Base-by-base conservation (phyloP, 2,113 vertebrate genomes). In the Dasyurus viverrinus region DNA sequence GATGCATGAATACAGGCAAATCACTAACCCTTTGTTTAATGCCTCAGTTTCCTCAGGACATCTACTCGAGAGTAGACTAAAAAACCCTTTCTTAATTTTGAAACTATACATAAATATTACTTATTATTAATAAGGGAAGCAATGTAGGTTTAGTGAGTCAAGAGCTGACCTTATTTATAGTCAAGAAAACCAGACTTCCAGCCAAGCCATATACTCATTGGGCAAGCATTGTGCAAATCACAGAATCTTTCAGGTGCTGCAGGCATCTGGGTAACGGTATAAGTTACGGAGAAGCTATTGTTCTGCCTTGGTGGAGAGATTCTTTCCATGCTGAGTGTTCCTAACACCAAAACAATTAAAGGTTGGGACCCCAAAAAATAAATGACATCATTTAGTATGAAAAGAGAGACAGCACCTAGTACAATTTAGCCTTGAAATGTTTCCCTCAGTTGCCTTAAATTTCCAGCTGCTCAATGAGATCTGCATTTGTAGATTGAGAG, bases 361-460 rank as follows among this genome's bases (percentile, higher is more conserved):
- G n/a, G 2, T 23, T 42, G n/a, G 68, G 19, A 42, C n/a, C n/a
- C 42, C 12, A 84, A n/a, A 84, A 76, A 76, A 22, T 36, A 7
- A 8, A 84, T 42, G 68, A 42, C 36, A 68, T 68, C 14, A 12
- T 36, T 68, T 68, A 68, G 30, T 14, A n/a, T 36, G 30, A 68
- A 68, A 30, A 68, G 93, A 96, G 90, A 48, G 90, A 2, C 0
- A 92, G 93, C 22, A 24, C 50, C 25, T 9, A 57, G 46, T 19
- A 8, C 54, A 54, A 60, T 30, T 68, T 2, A 16, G 22, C 42
- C 93, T 6, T 53, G 24, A 57, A 47, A 19, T 30, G 23, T 84
- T 94, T 94, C 55, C 42, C 26, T 53, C 23, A 54, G 55, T 93
- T 92, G 42, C n/a, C 26, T 91, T 92, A 89, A 54, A 89, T 96